Evolutionary conservation across 2,113 vertebrate species (phyloP), one percentile per base, ranked within the genome.

Genomic region (Oophaga pumilio): DNA sequence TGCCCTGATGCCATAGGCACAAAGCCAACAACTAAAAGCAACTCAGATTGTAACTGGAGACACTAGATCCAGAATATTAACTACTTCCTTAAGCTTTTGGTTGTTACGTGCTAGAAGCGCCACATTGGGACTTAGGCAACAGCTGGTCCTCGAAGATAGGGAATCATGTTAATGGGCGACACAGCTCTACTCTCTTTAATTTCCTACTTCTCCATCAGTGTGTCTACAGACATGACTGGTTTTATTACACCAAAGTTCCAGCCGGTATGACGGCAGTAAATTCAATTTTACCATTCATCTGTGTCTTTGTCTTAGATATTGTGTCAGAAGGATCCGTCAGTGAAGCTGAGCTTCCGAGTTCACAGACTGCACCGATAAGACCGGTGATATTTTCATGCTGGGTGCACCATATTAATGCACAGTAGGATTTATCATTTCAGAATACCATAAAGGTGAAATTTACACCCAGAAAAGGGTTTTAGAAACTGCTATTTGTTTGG

Each of bases 301-400:
- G 64, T 83, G 81, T 83, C 81, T 83, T 14, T 83, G 62, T 69
- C 69, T 83, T 83, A 68, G 53, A 69, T 83, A 83, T 83, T 69
- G 8, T 68, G 64, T 68, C 62, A 83, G 11, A 24, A 17, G n/a
- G 62, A 83, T 64, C 81, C 49, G 43, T 12, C 22, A 18, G 80
- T 6, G 43, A 5, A 50, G 80, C 62, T 15, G 43, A 52, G 79
- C 18, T 22, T 50, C 62, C 11, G 43, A 82, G 12, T 17, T n/a
- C 52, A 26, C 62, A 12, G 26, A 69, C 64, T 83, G 22, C 20
- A 11, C 11, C 15, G 28, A 74, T 50, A 18, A 49, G 49, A 64
- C 53, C 24, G 14, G 50, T 68, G 80, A 82, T 83, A 69, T 69
- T 80, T 80, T 33, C 77, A 26, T 20, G 24, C 56, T 59, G 77